These are phyloP conservation scores for Harmothoe impar DNA, from an alignment of 2,888 invertebrate genomes.

Conservation along the genomic window DNA sequence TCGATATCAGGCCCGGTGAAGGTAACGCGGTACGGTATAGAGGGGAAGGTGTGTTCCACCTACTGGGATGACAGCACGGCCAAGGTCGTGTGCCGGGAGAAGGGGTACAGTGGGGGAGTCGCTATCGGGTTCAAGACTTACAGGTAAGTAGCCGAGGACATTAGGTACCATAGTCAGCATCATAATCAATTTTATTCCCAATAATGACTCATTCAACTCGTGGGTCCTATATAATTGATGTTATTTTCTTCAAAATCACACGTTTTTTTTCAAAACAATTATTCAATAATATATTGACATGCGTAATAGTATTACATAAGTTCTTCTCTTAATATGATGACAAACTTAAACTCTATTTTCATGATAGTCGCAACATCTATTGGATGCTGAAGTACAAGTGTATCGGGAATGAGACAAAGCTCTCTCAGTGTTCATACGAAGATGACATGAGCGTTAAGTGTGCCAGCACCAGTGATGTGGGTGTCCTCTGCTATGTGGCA, in stretches of 20 bases:
- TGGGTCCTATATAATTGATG: no score
- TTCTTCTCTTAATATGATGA: no score
- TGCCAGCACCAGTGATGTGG: conserved; percentile 44
- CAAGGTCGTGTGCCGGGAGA: conserved; percentile 73
- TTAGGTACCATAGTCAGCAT: no score
- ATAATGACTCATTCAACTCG: no score
- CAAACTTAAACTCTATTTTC: no score
- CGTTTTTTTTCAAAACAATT: no score
- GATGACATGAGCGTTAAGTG: background rate
- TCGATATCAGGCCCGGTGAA: background rate
- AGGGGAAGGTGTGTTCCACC: conserved; percentile 69
- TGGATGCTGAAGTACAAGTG: conserved; percentile 62
- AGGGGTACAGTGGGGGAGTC: conserved; percentile 75
- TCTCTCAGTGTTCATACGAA: background rate
- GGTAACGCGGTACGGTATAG: conserved; percentile 71
- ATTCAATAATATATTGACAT: no score
- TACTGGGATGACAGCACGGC: conserved; percentile 76
- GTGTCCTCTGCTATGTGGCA: conserved; percentile 41
- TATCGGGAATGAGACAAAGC: conserved; percentile 42
- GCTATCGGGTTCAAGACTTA: conserved; percentile 64
- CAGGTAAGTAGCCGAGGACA: background rate
- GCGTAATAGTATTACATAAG: no score
- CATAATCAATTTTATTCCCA: no score
- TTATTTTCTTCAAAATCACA: no score
- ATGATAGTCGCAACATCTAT: conserved; percentile 31